phyloP scores from a whole-genome alignment of 2,797 vertebrate species.

The Apodemus agrarius region DNA sequence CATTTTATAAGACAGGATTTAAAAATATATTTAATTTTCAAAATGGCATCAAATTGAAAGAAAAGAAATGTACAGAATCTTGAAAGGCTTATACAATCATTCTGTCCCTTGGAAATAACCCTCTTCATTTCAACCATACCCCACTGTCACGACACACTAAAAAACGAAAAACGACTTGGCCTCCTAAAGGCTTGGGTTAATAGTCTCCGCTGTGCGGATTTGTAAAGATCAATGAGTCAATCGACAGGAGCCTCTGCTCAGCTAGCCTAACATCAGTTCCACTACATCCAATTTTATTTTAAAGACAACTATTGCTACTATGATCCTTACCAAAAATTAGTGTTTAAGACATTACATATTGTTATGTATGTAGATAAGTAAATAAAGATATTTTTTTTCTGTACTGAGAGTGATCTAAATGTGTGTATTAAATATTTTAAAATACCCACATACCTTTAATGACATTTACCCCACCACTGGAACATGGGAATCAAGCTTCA shows the following conservation, averaged over 20 bases:
- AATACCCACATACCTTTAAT: neutral
- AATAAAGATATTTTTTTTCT: too few relatives aligned
- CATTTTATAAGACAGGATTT: neutral
- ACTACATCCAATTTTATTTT: conserved; percentile 11
- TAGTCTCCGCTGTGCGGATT: conserved; percentile 13
- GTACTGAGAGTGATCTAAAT: conserved; percentile 9
- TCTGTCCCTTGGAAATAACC: conserved; percentile 13
- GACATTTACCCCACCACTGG: neutral
- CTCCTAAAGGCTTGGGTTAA: conserved; percentile 1
- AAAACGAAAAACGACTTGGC: neutral
- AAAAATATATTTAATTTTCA: conserved; percentile 42
- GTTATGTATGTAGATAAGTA: conserved; percentile 16
- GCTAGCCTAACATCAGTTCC: neutral
- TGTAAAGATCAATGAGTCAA: neutral
- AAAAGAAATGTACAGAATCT: neutral
- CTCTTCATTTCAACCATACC: neutral
- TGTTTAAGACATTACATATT: conserved; percentile 25
- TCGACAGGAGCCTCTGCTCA: neutral
- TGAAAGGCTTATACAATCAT: neutral
- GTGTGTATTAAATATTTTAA: conserved; percentile 27
- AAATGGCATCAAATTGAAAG: conserved; percentile 21
- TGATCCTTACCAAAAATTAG: neutral
- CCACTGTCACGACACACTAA: neutral
- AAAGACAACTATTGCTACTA: neutral
- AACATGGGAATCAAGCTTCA: neutral